Base-by-base conservation (phyloP, 2,888 invertebrate species). In the Anarsia innoxiella region DNA sequence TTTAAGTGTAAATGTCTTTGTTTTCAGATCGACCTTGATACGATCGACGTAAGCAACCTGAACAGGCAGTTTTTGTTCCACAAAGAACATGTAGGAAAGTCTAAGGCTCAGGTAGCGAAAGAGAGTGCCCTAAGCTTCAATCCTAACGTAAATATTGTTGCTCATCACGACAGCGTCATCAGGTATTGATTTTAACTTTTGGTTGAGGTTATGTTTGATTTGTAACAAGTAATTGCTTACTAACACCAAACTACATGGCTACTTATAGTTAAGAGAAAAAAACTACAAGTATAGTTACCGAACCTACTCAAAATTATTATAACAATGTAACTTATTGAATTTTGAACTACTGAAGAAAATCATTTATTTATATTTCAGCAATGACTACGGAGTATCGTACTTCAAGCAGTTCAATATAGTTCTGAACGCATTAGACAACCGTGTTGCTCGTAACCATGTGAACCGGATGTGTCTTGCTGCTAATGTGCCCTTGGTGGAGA, bases 21-120 rank as follows among this genome's bases (percentile, higher is more conserved):
- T n/a, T n/a, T n/a, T 51, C 83, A 99, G 98, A 96, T 99, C 77
- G 99, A 99, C 88, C 88, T 99, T 68, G 99, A 99, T 71, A 99
- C 99, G 0, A 99, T 99, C 69, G 99, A 99, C 84, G 94, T 99
- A 40, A 98, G 98, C 84, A 99, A 99, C 72, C 85, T 99, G 49
- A 99, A 99, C 77, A 89, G 99, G 25, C 99, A 99, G 74, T 99
- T 99, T 75, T 82, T 99, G n/a, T 99, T 99, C 65, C 94, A 97
- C 66, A 95, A 96, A 61, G 94, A 97, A 65, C 99, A 99, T 87
- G 98, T 99, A 43, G 98, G 98, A 1, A 96, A 96, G 72, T 94
- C 99, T 0, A 99, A 99, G 82, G 95, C 98, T 0, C 86, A 91
- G 53, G 95, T 98, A 13, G 98, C 98, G 0, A 89, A 89, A 49